These are phyloP conservation scores for Hydrochoerus hydrochaeris DNA, from an alignment of 2,113 vertebrate genomes.

Conservation along the genomic window DNA sequence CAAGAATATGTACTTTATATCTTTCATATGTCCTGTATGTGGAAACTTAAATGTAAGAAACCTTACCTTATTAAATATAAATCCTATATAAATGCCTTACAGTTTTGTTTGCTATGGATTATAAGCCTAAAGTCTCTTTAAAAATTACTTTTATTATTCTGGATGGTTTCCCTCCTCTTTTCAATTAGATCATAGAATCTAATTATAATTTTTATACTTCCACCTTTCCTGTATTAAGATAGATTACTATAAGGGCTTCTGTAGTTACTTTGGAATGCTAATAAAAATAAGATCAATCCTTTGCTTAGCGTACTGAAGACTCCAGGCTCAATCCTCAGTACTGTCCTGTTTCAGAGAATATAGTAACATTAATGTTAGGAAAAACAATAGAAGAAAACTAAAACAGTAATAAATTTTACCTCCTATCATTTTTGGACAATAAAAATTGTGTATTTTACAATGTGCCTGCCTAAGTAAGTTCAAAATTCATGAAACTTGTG, in stretches of 20 bases:
- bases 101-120: slow-evolving; percentile 33
- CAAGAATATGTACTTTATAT: slow-evolving; percentile 1
- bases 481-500: not conserved
- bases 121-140: not conserved
- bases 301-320: not conserved
- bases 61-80: slow-evolving; percentile 13
- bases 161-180: not conserved
- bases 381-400: not conserved
- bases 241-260: not conserved
- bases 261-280: not conserved
- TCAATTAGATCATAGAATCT: not conserved
- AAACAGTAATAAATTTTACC: slow-evolving; percentile 8
- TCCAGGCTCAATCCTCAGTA: not conserved
- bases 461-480: not conserved
- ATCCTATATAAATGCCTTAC: not conserved
- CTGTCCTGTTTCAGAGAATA: not conserved
- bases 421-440: not conserved
- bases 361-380: not conserved
- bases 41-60: slow-evolving; percentile 14
- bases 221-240: slow-evolving; percentile 27
- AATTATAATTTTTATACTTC: not conserved
- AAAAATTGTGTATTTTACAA: not conserved
- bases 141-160: not conserved
- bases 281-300: not conserved
- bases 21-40: not conserved